Conservation (phyloP, 2,113 vertebrate genomes). For the Chlorodrepanis virens region DNA sequence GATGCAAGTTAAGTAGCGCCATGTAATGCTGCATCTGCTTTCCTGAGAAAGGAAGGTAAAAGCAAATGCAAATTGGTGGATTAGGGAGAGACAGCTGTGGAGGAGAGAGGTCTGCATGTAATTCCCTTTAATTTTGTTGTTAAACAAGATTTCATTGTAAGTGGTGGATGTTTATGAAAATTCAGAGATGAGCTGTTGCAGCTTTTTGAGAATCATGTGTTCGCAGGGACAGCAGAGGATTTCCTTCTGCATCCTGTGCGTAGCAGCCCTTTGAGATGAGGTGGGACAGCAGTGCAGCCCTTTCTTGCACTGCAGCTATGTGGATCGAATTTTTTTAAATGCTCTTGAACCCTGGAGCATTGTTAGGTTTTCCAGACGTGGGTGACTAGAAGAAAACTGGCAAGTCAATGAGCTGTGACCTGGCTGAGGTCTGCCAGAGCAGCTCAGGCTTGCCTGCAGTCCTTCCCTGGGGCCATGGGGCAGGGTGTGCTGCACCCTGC, state of each 20-base stretch:
- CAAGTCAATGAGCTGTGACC: background rate
- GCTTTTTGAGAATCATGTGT: background rate
- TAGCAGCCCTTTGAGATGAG: background rate
- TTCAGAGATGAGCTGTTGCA: background rate
- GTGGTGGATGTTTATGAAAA: background rate
- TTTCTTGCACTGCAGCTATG: background rate
- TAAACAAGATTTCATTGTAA: conserved; percentile 3
- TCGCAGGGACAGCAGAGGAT: background rate
- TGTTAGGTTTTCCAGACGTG: background rate
- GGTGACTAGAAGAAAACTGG: background rate
- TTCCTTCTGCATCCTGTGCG: background rate
- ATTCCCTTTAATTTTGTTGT: conserved; percentile 32
- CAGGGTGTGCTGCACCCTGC: rapidly evolving
- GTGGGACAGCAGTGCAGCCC: background rate
- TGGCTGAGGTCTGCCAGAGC: background rate
- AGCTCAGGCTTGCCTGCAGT: background rate
- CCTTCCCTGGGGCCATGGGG: background rate
- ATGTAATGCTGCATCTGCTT: background rate
- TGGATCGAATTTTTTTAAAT: background rate
- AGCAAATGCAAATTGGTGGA: background rate
- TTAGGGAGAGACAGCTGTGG: background rate
- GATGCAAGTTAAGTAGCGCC: background rate
- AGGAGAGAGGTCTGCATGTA: background rate
- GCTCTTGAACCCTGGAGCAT: background rate
- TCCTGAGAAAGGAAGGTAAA: background rate